Conservation (phyloP, 2,888 invertebrate genomes). For the Dicranocentrus wangi region DNA sequence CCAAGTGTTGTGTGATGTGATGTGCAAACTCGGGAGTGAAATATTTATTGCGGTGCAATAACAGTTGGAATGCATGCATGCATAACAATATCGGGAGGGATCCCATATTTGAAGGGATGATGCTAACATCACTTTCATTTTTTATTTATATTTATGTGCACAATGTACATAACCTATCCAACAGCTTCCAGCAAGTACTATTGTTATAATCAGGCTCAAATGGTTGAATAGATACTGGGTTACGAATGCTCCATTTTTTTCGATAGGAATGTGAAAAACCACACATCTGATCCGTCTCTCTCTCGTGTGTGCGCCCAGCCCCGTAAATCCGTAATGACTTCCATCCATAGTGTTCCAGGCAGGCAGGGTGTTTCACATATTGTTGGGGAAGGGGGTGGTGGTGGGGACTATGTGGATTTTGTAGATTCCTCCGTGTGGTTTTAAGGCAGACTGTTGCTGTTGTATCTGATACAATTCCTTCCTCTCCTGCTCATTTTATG, state of each 20-base stretch:
- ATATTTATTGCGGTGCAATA: conserved; percentile 45
- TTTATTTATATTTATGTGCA: conserved; percentile 12
- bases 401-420: conserved; percentile 4
- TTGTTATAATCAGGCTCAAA: too few relatives aligned
- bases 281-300: conserved; percentile 17
- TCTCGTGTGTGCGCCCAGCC: not conserved
- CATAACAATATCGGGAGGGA: conserved; percentile 2
- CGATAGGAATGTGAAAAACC: conserved; percentile 2
- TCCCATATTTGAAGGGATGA: too few relatives aligned
- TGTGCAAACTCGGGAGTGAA: conserved; percentile 13
- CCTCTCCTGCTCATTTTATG: too few relatives aligned
- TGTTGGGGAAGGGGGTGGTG: not conserved
- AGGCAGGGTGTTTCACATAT: not conserved
- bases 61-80: conserved; percentile 20
- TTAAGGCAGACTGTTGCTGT: conserved; percentile 16
- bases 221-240: not conserved
- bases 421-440: conserved; percentile 10
- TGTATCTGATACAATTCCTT: not conserved
- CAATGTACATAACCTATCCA: conserved; percentile 47
- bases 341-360: not conserved
- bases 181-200: not conserved
- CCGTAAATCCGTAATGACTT: conserved; percentile 6
- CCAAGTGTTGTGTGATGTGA: not conserved
- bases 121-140: too few relatives aligned
- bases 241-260: not conserved